These are phyloP conservation scores for Hypomesus transpacificus DNA, from an alignment of 2,113 vertebrate genomes.

Conservation along the genomic window DNA sequence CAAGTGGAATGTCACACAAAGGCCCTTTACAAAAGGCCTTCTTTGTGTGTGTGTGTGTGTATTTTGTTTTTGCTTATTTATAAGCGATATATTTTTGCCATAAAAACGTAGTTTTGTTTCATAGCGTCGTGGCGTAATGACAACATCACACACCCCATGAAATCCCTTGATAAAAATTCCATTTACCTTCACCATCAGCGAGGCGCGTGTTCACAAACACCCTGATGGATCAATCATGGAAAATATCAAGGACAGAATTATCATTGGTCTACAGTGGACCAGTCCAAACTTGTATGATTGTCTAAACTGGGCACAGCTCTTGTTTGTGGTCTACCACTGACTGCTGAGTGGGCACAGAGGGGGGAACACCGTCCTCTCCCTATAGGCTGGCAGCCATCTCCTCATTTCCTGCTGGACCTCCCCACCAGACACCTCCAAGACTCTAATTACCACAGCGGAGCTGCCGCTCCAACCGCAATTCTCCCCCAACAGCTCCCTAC, in stretches of 20 bases:
- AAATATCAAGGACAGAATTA: constrained; percentile 84
- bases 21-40: too few relatives aligned
- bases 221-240: constrained; percentile 40
- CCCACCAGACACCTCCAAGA: constrained; percentile 80
- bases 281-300: constrained; percentile 91
- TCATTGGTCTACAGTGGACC: constrained; percentile 85
- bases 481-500: constrained; percentile 68
- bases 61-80: too few relatives aligned
- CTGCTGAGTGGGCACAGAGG: constrained; percentile 62
- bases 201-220: constrained; percentile 12
- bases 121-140: too few relatives aligned
- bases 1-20: too few relatives aligned
- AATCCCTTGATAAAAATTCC: constrained; percentile 5
- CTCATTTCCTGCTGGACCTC: constrained; percentile 87
- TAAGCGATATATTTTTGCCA: too few relatives aligned
- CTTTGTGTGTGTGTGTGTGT: too few relatives aligned
- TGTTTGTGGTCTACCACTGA: constrained; percentile 88
- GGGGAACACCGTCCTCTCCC: constrained; percentile 72
- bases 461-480: constrained; percentile 57
- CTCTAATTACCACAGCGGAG: constrained; percentile 75
- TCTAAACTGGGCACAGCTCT: constrained; percentile 85
- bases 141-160: too few relatives aligned
- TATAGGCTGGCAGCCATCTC: constrained; percentile 70
- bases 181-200: constrained; percentile 15
- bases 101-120: too few relatives aligned